A percentile compares a stretch with the other conserved stretches of the same genome.
Evolutionary conservation across 1,140 invertebrate species (phyloP).

Genomic region (Bilobella aurantiaca): DNA sequence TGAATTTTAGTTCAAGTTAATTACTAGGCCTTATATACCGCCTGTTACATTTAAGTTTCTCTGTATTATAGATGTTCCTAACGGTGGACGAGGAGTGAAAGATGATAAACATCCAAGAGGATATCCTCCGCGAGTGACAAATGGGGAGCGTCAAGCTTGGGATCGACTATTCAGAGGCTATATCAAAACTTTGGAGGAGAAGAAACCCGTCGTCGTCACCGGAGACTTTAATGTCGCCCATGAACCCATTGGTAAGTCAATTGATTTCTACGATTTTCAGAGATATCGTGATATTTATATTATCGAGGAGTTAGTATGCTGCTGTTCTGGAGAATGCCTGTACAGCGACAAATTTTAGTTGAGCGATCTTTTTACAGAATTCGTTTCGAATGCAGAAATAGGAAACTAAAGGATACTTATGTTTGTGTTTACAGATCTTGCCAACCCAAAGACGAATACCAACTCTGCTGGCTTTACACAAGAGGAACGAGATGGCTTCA

Average conservation of each 20-base stretch:
- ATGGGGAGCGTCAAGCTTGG: conserved; percentile 83
- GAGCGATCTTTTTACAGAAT: no score
- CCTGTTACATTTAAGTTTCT: conserved; percentile 1
- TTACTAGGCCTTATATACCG: no score
- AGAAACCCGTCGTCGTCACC: conserved; percentile 88
- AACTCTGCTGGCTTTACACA: conserved; percentile 90
- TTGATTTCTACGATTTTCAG: background rate
- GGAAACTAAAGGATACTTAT: no score
- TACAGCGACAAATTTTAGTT: no score
- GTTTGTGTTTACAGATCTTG: conserved; percentile 58
- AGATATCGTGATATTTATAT: no score
- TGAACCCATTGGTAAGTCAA: conserved; percentile 68
- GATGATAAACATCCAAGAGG: conserved; percentile 18
- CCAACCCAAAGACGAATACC: conserved; percentile 86
- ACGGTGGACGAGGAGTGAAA: conserved; percentile 61
- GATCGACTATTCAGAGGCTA: conserved; percentile 68
- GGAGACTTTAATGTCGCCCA: conserved; percentile 98
- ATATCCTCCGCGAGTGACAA: conserved; percentile 48
- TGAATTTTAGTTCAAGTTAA: background rate
- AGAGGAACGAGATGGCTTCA: conserved; percentile 86
- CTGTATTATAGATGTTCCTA: conserved; percentile 55
- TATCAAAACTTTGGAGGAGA: conserved; percentile 67
- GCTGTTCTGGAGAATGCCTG: no score
- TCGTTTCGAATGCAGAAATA: no score
- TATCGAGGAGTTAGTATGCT: no score